Percentiles rank a stretch among this genome's conserved stretches.
phyloP scores from a whole-genome alignment of 2,113 vertebrate species.

The Saimiri boliviensis region DNA sequence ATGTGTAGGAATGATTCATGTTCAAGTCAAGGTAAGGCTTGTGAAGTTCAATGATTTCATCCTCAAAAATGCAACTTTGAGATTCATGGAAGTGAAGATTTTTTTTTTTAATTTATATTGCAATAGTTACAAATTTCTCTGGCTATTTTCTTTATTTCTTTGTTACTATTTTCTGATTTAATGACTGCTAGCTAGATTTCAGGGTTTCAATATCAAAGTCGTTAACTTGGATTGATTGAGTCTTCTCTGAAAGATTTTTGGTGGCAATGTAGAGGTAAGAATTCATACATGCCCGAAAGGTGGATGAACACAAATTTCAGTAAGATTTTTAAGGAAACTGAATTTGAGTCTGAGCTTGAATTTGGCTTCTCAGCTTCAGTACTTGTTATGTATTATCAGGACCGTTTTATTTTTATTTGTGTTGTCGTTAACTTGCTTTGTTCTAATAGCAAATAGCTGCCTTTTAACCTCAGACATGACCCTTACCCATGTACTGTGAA shows the following conservation, averaged over 20 bases:
- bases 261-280: neutral
- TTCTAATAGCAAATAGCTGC: neutral
- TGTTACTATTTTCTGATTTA: neutral
- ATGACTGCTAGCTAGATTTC: neutral
- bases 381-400: no score
- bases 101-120: slow-evolving; percentile 27
- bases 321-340: neutral
- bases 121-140: neutral
- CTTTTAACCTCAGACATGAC: neutral
- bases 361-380: neutral
- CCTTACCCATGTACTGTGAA: neutral
- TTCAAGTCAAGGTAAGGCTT: neutral
- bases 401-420: neutral
- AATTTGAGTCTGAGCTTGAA: neutral
- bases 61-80: neutral
- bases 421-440: neutral
- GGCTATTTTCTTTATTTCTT: slow-evolving; percentile 8
- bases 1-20: neutral
- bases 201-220: slow-evolving; percentile 6
- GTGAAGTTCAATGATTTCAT: neutral
- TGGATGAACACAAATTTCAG: neutral
- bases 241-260: neutral
- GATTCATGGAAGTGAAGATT: neutral
- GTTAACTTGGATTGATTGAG: neutral
- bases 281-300: neutral